Conservation (phyloP, 2,113 vertebrate species). For the Cololabis saira region DNA sequence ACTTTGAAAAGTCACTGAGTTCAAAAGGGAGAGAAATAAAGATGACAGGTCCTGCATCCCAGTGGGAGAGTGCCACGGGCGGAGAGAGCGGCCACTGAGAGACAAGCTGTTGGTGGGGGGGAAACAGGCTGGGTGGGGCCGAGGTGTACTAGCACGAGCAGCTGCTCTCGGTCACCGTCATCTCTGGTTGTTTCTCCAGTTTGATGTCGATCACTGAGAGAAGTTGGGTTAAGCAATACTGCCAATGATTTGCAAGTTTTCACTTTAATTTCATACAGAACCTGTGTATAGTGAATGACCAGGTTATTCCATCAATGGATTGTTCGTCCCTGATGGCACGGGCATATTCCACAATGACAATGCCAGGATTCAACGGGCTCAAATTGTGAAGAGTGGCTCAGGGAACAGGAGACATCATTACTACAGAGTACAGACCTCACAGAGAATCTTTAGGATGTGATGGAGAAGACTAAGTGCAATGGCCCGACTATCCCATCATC, state of each 20-base stretch:
- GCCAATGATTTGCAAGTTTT: slow-evolving; percentile 29
- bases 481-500: no score
- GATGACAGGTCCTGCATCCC: slow-evolving; percentile 73
- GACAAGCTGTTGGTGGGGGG: slow-evolving; percentile 79
- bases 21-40: slow-evolving; percentile 42
- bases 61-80: slow-evolving; percentile 69
- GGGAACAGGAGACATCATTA: no score
- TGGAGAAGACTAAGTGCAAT: no score
- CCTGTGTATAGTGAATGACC: no score
- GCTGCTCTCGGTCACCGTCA: slow-evolving; percentile 90
- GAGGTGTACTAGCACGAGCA: slow-evolving; percentile 87
- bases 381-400: no score
- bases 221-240: slow-evolving; percentile 79
- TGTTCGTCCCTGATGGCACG: no score
- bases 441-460: no score
- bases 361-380: no score
- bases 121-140: slow-evolving; percentile 57
- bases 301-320: no score
- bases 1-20: slow-evolving; percentile 86
- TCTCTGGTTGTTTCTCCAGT: slow-evolving; percentile 89
- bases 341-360: no score
- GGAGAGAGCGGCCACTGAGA: slow-evolving; percentile 80
- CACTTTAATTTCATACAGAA: slow-evolving; percentile 24
- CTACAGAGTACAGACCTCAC: no score
- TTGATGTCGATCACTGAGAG: slow-evolving; percentile 91